A percentile compares a stretch with the other conserved stretches of the same genome.
Evolutionary conservation across 2,797 vertebrate genomes (phyloP).

Genomic region (Spheniscus humboldti): DNA sequence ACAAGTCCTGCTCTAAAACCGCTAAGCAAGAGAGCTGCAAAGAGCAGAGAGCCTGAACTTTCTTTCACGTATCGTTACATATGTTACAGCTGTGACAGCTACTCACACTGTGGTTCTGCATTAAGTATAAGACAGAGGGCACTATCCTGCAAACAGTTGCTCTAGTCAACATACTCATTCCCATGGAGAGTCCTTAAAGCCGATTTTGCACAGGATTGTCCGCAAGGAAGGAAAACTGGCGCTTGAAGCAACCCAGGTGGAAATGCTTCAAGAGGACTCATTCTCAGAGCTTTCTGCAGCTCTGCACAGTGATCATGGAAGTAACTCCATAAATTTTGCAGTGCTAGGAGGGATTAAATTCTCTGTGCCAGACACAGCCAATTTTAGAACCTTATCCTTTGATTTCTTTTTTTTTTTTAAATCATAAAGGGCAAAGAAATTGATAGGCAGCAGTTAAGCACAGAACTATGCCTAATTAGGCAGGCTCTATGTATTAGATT

Average conservation of each 20-base stretch:
- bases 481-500: neutral
- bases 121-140: neutral
- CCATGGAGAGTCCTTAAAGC: neutral
- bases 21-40: neutral
- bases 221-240: neutral
- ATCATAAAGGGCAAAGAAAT: constrained; percentile 9
- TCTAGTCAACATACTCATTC: neutral
- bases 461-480: neutral
- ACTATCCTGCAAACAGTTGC: neutral
- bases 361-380: neutral
- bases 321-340: neutral
- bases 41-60: neutral
- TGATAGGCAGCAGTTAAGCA: neutral
- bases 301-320: neutral
- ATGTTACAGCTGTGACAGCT: constrained; percentile 2
- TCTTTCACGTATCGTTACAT: neutral
- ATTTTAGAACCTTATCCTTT: neutral
- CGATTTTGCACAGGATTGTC: neutral
- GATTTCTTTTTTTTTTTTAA: neutral
- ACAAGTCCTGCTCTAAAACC: neutral
- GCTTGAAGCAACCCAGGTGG: neutral
- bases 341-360: neutral
- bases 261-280: neutral
- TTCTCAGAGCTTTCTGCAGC: neutral
- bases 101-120: neutral